phyloP scores from a whole-genome alignment of 2,888 invertebrate species.

The Busseola fusca region DNA sequence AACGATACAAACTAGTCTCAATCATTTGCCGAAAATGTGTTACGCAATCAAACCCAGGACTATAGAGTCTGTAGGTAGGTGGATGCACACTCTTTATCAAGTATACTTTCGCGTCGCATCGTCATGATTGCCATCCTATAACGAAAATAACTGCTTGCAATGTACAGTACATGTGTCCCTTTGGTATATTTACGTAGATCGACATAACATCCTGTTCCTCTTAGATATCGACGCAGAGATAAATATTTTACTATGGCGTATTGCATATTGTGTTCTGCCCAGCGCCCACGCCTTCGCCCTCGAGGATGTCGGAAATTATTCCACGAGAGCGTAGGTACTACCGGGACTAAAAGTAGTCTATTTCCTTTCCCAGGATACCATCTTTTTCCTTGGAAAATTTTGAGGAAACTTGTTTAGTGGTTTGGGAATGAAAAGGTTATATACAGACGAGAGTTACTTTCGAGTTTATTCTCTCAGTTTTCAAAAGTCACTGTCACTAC shows the following conservation, averaged over 20 bases:
- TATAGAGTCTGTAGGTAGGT: no score
- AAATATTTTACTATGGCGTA: slow-evolving; percentile 1
- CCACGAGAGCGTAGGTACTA: no score
- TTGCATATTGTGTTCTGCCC: no score
- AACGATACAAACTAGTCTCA: no score
- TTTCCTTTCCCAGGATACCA: neutral
- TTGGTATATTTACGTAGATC: neutral
- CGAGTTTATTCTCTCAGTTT: neutral
- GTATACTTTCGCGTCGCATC: neutral
- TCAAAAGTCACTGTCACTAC: neutral
- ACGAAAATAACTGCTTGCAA: neutral
- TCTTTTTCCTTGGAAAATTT: neutral
- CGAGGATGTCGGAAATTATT: no score
- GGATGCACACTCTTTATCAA: no score
- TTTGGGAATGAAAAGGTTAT: no score
- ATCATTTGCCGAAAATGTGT: no score
- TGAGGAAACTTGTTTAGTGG: no score
- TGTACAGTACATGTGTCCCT: neutral
- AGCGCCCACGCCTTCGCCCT: no score
- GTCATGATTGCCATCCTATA: neutral
- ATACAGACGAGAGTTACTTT: no score
- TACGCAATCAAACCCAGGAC: no score
- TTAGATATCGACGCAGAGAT: neutral
- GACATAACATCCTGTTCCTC: slow-evolving; percentile 17
- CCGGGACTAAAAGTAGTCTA: neutral